Base-by-base conservation (phyloP, 1,140 invertebrate genomes). In the Drosophila virilis region DNA sequence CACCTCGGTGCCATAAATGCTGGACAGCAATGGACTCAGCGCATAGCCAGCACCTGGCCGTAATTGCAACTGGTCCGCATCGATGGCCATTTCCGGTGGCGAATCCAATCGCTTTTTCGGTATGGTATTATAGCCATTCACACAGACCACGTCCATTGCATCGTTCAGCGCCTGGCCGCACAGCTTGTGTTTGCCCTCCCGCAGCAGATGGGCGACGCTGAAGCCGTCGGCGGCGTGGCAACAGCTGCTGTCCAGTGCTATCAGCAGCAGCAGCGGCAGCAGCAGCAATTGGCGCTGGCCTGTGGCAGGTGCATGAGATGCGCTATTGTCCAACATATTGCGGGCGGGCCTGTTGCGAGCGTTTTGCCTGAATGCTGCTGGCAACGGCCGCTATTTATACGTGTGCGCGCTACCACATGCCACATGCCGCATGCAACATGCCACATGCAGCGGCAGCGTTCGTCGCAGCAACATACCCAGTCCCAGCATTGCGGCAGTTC, bases 111-210 rank as follows among this genome's bases (percentile, higher is more conserved):
- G 67, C 38, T 59, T 64, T 28, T 54, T 70, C 12, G 60, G 17
- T 45, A 80, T 48, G 1, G 74, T 38, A 28, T 89, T 85, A 51
- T 70, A 89, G 22, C 84, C 86, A 15, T 69, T 60, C 48, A 64
- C 59, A 32, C 88, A 90, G 37, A 78, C 80, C 51, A 60, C 8
- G 8, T 88, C 83, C 71, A 90, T 61, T 62, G 88, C 83, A 46
- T 78, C 67, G 48, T 78, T 76, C 22, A 90, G 69, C 0, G 55
- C 62, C 2, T 68, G 17, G 37, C 88, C 88, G 40, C 88, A 90
- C 22, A 90, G 62, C 38, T 84, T 91, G 60, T 90, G 86, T 46
- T 38, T 61, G 54, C 88, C 82, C 42, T 46, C 33, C n/a, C 77
- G 64, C 64, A 82, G 51, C 38, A 73, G 72, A 33, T 79, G 72